These are phyloP conservation scores for Drosophila mayaguana DNA, from an alignment of 2,888 invertebrate genomes.

Conservation along the genomic window DNA sequence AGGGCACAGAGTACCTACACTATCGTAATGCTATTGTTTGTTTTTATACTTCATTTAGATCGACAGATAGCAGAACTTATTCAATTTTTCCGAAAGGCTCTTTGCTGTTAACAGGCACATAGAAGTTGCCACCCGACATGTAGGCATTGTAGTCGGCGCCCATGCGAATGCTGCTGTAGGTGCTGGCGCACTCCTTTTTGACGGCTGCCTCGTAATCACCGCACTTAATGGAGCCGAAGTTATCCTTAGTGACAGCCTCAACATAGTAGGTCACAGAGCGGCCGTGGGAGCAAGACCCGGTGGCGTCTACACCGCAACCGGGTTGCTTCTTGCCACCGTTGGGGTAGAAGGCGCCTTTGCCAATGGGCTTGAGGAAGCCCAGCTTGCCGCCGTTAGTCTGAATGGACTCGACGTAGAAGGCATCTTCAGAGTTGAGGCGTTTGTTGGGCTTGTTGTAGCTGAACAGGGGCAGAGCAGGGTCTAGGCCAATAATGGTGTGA, in stretches of 20 bases:
- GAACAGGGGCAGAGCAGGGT: slow-evolving; percentile 82
- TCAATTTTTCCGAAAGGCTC: slow-evolving; percentile 77
- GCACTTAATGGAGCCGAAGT: slow-evolving; percentile 81
- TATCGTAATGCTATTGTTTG: slow-evolving; percentile 4
- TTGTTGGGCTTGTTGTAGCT: slow-evolving; percentile 63
- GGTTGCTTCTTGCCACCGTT: slow-evolving; percentile 86
- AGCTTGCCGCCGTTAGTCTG: slow-evolving; percentile 82
- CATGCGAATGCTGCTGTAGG: slow-evolving; percentile 71
- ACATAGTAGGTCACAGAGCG: slow-evolving; percentile 85
- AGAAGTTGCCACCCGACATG: slow-evolving; percentile 80
- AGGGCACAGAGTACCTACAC: slow-evolving; percentile 11
- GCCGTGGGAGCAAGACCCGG: slow-evolving; percentile 85
- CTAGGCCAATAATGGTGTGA: slow-evolving; percentile 86
- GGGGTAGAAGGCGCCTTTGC: slow-evolving; percentile 86
- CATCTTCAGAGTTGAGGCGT: slow-evolving; percentile 77
- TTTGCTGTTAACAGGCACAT: slow-evolving; percentile 76
- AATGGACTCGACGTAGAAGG: slow-evolving; percentile 82
- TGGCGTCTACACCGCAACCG: slow-evolving; percentile 85
- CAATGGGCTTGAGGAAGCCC: slow-evolving; percentile 83
- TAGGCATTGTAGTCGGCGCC: slow-evolving; percentile 71
- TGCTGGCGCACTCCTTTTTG: slow-evolving; percentile 65
- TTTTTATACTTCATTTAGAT: slow-evolving; percentile 23
- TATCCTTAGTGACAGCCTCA: slow-evolving; percentile 83
- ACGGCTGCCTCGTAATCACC: slow-evolving; percentile 66
- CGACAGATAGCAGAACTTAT: slow-evolving; percentile 23